Evolutionary conservation across 2,113 vertebrate genomes (phyloP).

Genomic region (Tympanuchus pallidicinctus): DNA sequence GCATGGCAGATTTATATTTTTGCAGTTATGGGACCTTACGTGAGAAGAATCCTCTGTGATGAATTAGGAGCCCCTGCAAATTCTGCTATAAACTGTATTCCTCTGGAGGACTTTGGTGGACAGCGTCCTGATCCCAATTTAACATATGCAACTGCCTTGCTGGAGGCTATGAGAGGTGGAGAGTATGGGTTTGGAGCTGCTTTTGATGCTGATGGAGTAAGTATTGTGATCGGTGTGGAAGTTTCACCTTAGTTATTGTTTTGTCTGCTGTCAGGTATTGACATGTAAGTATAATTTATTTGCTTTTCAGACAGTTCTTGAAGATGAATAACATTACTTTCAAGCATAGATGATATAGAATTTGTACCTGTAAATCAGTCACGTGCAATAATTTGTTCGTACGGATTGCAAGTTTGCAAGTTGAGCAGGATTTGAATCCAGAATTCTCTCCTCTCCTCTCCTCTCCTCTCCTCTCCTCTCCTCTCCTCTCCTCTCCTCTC

Average conservation of each 20-base stretch:
- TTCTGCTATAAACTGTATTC: slow-evolving; percentile 95
- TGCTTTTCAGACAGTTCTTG: neutral
- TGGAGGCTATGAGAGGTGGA: slow-evolving; percentile 96
- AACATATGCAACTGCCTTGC: slow-evolving; percentile 89
- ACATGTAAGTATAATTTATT: neutral
- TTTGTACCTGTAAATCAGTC: slow-evolving; percentile 22
- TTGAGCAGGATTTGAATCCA: neutral
- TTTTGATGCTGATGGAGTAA: slow-evolving; percentile 97
- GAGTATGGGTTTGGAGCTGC: slow-evolving; percentile 97
- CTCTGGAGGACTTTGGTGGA: slow-evolving; percentile 96
- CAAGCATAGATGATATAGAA: neutral
- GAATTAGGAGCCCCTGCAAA: slow-evolving; percentile 96
- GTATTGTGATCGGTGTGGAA: slow-evolving; percentile 31
- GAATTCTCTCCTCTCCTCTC: neutral
- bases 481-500: too few relatives aligned
- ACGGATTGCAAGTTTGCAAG: neutral
- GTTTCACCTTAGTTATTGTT: neutral
- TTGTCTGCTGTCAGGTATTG: neutral
- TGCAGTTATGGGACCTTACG: slow-evolving; percentile 97
- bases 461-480: too few relatives aligned
- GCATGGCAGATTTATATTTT: slow-evolving; percentile 34
- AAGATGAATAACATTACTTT: neutral
- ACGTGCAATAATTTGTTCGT: neutral
- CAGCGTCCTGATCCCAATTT: slow-evolving; percentile 93
- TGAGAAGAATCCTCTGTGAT: slow-evolving; percentile 94